Conservation (phyloP, 1,140 invertebrate genomes). For the Macrotrachela quadricornifera region DNA sequence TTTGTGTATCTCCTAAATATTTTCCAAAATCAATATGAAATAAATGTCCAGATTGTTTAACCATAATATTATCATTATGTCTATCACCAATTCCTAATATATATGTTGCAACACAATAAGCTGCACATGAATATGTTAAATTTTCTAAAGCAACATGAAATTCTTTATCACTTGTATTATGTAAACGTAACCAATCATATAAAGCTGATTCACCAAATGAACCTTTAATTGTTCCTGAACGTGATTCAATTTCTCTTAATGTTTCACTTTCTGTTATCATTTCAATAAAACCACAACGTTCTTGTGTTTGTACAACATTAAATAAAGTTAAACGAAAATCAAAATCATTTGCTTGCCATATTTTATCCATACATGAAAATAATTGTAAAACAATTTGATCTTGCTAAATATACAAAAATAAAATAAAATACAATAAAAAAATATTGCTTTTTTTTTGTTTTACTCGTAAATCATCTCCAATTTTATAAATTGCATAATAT, state of each 20-base stretch:
- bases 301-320: slow-evolving; percentile 68
- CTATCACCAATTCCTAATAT: slow-evolving; percentile 91
- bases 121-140: slow-evolving; percentile 69
- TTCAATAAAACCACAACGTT: slow-evolving; percentile 81
- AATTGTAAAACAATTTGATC: slow-evolving; percentile 90
- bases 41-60: slow-evolving; percentile 94
- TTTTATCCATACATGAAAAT: slow-evolving; percentile 73
- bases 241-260: slow-evolving; percentile 64
- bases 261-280: slow-evolving; percentile 90
- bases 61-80: slow-evolving; percentile 99
- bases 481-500: slow-evolving; percentile 83
- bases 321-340: slow-evolving; percentile 92
- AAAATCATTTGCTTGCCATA: slow-evolving; percentile 77
- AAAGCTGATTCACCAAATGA: slow-evolving; percentile 91
- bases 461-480: slow-evolving; percentile 74
- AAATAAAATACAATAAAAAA: too few species aligned
- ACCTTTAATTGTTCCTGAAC: slow-evolving; percentile 65
- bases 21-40: slow-evolving; percentile 99
- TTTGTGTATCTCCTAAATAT: slow-evolving; percentile 90
- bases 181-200: slow-evolving; percentile 83
- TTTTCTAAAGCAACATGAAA: slow-evolving; percentile 52
- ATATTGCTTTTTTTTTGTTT: too few species aligned
- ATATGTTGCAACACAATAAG: slow-evolving; percentile 93
- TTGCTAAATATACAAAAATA: slow-evolving; percentile 36
- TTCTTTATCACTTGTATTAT: slow-evolving; percentile 84